phyloP scores from a whole-genome alignment of 2,113 vertebrate species.

The Cnemophilus loriae region DNA sequence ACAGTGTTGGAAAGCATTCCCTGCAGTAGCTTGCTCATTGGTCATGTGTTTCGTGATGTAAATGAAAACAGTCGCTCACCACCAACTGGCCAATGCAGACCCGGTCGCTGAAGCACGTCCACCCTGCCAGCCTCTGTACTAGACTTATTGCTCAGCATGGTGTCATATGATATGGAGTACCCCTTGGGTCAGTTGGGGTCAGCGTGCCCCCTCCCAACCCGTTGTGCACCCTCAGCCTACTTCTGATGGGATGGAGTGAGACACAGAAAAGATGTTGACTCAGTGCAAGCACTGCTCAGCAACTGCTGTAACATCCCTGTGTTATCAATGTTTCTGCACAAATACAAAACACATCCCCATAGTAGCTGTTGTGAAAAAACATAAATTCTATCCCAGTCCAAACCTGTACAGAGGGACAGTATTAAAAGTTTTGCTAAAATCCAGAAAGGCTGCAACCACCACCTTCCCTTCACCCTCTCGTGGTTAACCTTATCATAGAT shows the following conservation, averaged over 20 bases:
- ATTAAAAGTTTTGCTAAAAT: neutral
- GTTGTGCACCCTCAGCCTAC: neutral
- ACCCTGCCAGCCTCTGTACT: neutral
- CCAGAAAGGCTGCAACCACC: neutral
- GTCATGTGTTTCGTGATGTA: neutral
- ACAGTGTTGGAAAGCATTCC: neutral
- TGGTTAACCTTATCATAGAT: neutral
- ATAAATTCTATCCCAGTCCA: neutral
- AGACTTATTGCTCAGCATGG: neutral
- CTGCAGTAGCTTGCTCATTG: neutral
- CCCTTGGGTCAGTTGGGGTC: neutral
- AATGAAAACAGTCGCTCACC: neutral
- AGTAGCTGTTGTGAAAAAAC: neutral
- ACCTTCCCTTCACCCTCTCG: neutral
- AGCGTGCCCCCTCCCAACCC: neutral
- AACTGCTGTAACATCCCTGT: neutral
- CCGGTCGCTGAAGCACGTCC: neutral
- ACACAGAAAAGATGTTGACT: no score
- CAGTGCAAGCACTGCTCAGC: neutral
- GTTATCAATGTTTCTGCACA: neutral
- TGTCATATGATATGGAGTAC: neutral
- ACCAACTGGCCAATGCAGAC: neutral
- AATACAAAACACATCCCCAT: neutral
- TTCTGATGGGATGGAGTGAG: neutral
- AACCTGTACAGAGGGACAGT: neutral